Conservation (phyloP, 2,888 invertebrate species). For the Xestobium rufovillosum region DNA sequence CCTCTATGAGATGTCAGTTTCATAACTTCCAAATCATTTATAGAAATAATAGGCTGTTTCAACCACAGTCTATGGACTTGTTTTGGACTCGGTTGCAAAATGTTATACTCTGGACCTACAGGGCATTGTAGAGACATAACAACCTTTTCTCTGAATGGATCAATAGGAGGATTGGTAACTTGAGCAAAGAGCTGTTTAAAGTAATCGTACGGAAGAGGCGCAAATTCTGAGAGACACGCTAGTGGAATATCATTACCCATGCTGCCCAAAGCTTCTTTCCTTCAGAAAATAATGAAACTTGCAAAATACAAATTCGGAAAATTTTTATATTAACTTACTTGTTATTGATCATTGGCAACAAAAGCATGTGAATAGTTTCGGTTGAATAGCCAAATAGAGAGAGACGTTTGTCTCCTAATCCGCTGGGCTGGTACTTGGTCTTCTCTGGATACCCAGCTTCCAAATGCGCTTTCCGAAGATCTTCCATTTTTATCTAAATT, state of each 20-base stretch:
- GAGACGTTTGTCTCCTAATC: conserved; percentile 72
- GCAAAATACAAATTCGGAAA: neutral
- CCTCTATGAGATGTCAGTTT: conserved; percentile 76
- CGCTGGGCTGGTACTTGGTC: conserved; percentile 46
- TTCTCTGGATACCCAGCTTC: conserved; percentile 36
- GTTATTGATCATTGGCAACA: conserved; percentile 93
- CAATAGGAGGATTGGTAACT: conserved; percentile 98
- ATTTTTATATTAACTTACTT: conserved; percentile 36
- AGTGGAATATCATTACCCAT: conserved; percentile 99
- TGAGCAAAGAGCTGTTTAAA: conserved; percentile 99
- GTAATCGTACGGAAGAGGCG: conserved; percentile 92
- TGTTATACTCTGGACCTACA: conserved; percentile 93
- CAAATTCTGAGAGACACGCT: conserved; percentile 92
- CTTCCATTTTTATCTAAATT: conserved; percentile 71
- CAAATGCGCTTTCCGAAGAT: conserved; percentile 58
- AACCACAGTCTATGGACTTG: conserved; percentile 86
- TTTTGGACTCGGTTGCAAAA: conserved; percentile 78
- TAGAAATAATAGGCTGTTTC: conserved; percentile 88
- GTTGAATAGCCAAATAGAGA: conserved; percentile 90
- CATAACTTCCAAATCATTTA: conserved; percentile 82
- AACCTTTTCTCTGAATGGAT: conserved; percentile 97
- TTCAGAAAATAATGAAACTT: conserved; percentile 40
- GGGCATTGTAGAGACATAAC: conserved; percentile 98
- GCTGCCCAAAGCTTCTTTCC: conserved; percentile 96
- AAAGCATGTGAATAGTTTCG: conserved; percentile 88